phyloP scores from a whole-genome alignment of 2,113 vertebrate genomes.

The Brachyhypopomus occidentalis region DNA sequence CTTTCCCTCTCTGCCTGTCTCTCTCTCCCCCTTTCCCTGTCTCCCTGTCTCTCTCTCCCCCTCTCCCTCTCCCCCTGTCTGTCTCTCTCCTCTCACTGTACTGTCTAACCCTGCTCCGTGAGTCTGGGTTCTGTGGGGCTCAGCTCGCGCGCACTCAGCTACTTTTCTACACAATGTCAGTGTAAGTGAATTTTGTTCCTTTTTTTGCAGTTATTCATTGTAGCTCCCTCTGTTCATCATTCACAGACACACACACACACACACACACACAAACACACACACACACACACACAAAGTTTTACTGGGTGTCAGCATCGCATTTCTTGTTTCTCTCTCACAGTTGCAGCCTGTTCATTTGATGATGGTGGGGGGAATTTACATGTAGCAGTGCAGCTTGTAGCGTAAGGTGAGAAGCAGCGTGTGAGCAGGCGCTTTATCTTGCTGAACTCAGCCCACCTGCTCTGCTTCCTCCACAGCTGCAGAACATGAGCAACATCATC shows the following conservation, averaged over 20 bases:
- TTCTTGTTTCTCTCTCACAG: not conserved
- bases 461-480: slow-evolving; percentile 79
- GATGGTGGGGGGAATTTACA: not conserved
- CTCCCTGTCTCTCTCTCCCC: too few species aligned
- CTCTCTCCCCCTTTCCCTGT: not conserved
- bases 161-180: slow-evolving; percentile 17
- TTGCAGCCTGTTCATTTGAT: not conserved
- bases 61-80: not conserved
- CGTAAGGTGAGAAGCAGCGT: too few species aligned
- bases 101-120: not conserved
- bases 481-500: slow-evolving; percentile 99
- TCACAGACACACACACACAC: not conserved
- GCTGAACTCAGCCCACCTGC: slow-evolving; percentile 27
- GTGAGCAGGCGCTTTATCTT: not conserved
- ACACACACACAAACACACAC: not conserved
- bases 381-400: not conserved
- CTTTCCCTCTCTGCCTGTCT: not conserved
- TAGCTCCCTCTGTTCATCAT: not conserved
- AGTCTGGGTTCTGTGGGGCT: not conserved
- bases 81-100: not conserved
- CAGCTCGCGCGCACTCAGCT: not conserved
- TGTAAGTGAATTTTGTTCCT: not conserved
- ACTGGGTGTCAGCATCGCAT: too few species aligned
- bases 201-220: not conserved
- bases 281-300: not conserved